Base-by-base conservation (phyloP, 2,797 vertebrate genomes). In the Fistularia commersonii region DNA sequence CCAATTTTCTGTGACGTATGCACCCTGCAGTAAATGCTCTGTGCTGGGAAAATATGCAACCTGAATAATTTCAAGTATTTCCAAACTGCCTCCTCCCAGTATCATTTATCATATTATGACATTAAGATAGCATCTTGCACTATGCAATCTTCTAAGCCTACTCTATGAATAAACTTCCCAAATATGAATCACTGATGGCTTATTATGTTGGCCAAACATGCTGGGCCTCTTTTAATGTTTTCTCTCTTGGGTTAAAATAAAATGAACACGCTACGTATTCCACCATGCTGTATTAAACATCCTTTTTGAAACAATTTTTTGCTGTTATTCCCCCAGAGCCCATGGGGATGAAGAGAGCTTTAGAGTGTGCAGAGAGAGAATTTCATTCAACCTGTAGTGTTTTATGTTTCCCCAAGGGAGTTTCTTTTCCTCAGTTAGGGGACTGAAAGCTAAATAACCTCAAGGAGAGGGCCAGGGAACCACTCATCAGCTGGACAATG, bases 91-190 rank as follows among this genome's bases (percentile, higher is more conserved):
- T 58, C 47, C 61, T 61, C 52, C 42, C 66, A 66, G 79, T 70
- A 83, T 80, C 83, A 82, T 87, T 81, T 83, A 85, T 86, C 82
- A 84, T 68, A 75, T 71, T 70, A 69, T 75, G 77, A 72, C 80
- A 79, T 81, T 77, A 82, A 79, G 79, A 85, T 83, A 86, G 77
- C 74, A 81, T 82, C 73, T 74, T 59, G 62, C 65, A 73, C 77
- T 72, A 66, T 74, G 68, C 71, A 78, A 71, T 80, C 76, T 79
- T 66, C 67, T 67, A 15, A 51, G 58, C 67, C 53, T 69, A 48
- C 69, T 80, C 79, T 61, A 76, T 80, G 80, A 82, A 85, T 80
- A 83, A 83, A 86, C 80, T 61, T 74, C 70, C 74, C 85, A 77
- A 23, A 86, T 84, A 88, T 83, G 80, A 81, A 57, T 60, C 54